Percentiles rank a stretch among this genome's conserved stretches.
These are phyloP conservation scores for Eristalis pertinax DNA, from an alignment of 2,888 invertebrate species.

Conservation along the genomic window DNA sequence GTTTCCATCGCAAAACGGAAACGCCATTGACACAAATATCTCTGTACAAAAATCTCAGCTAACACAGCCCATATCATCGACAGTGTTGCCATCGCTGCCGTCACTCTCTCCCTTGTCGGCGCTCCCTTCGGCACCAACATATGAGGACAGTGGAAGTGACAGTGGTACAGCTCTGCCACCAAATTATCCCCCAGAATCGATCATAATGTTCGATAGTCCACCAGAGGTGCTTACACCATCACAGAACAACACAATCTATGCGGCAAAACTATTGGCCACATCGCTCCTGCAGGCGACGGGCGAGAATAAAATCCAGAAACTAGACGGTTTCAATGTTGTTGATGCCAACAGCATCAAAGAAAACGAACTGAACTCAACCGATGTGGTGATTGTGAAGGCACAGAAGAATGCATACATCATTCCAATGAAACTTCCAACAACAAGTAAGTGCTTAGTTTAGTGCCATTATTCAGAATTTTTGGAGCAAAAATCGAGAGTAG, in stretches of 20 bases:
- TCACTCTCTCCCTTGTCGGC: not conserved
- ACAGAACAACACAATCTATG: constrained; percentile 73
- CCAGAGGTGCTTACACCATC: constrained; percentile 59
- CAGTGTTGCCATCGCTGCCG: not conserved
- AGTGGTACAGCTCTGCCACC: constrained; percentile 4
- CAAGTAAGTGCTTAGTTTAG: constrained; percentile 37
- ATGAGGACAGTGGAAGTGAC: not conserved
- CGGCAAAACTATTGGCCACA: constrained; percentile 73
- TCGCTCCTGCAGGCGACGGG: constrained; percentile 71
- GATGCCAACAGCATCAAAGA: constrained; percentile 25
- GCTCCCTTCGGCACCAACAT: not conserved
- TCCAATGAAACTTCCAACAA: constrained; percentile 67
- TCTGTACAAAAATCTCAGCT: constrained; percentile 14
- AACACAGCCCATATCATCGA: constrained; percentile 6
- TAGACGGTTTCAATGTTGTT: constrained; percentile 43
- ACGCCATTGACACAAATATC: constrained; percentile 5
- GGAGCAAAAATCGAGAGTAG: not conserved
- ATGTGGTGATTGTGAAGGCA: constrained; percentile 74
- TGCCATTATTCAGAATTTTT: no score
- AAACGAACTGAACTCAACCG: constrained; percentile 67
- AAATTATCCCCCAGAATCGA: constrained; percentile 20
- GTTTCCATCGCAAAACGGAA: constrained; percentile 26
- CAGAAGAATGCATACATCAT: constrained; percentile 74
- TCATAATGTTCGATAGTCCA: constrained; percentile 72
- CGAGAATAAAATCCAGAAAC: constrained; percentile 43